These are phyloP conservation scores for cattle (Bos taurus) DNA, from an alignment of 2,113 vertebrate genomes.

Conservation along the genomic window DNA sequence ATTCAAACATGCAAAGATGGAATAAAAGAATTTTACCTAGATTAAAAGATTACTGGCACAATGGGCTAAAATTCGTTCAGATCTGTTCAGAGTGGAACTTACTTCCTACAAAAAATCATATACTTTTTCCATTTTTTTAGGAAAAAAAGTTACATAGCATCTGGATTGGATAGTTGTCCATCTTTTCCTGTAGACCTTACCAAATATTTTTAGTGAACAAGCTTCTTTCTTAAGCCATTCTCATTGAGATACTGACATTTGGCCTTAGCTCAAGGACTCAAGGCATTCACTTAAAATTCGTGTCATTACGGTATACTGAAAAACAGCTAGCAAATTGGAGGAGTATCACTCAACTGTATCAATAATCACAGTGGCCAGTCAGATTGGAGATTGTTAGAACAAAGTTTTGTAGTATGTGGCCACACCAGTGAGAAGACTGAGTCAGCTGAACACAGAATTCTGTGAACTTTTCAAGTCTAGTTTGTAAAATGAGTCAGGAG, in stretches of 20 bases:
- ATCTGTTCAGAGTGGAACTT: not conserved
- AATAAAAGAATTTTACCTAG: not conserved
- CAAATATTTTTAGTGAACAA: not conserved
- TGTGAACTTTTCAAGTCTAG: not conserved
- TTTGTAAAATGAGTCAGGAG: not conserved
- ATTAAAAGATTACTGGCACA: not conserved
- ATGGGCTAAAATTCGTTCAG: not conserved
- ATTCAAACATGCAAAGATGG: not conserved
- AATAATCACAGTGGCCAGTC: not conserved
- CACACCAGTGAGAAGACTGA: too few species aligned
- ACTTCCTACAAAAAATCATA: accelerated
- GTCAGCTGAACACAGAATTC: accelerated
- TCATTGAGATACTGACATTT: not conserved
- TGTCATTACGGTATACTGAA: not conserved
- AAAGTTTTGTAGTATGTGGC: too few species aligned
- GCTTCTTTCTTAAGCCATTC: not conserved
- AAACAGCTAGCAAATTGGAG: not conserved
- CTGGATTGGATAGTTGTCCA: accelerated
- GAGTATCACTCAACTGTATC: too few species aligned
- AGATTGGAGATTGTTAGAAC: not conserved
- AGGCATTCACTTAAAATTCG: not conserved
- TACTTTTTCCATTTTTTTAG: not conserved
- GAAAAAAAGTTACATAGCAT: not conserved
- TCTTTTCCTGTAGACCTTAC: not conserved
- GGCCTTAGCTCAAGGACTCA: not conserved